These are phyloP conservation scores for Meloidogyne chitwoodi DNA, from an alignment of 1,140 invertebrate species.

Conservation along the genomic window DNA sequence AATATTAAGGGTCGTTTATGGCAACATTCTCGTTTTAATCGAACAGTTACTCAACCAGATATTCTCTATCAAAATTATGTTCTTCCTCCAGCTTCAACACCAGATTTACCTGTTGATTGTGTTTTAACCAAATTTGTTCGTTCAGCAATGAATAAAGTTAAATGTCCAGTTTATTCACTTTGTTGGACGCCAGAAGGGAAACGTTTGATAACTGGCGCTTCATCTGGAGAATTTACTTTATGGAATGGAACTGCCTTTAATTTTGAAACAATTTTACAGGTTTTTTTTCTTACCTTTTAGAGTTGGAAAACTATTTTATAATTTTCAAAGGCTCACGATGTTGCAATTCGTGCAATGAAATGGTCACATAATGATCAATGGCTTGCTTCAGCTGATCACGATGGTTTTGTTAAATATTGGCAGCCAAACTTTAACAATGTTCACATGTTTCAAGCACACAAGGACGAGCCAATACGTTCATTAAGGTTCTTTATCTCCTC, in stretches of 20 bases:
- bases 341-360: constrained; percentile 92
- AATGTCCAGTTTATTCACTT: constrained; percentile 96
- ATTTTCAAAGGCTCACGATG: constrained; percentile 81
- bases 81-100: constrained; percentile 49
- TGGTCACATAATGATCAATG: constrained; percentile 99
- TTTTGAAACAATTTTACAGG: constrained; percentile 98
- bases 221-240: constrained; percentile 95
- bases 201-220: constrained; percentile 91
- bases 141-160: constrained; percentile 97
- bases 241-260: constrained; percentile 99
- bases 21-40: constrained; percentile 31
- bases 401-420: constrained; percentile 99
- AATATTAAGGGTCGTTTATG: constrained; percentile 33
- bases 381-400: constrained; percentile 99
- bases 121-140: constrained; percentile 75
- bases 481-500: constrained; percentile 71
- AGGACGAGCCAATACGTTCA: constrained; percentile 89
- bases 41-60: constrained; percentile 38
- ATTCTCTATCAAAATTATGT: constrained; percentile 43
- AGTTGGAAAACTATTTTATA: not conserved
- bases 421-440: constrained; percentile 99
- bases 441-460: constrained; percentile 99
- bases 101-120: constrained; percentile 85
- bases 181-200: constrained; percentile 98
- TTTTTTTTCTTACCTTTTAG: not conserved